Conservation (phyloP, 2,113 vertebrate genomes). For the Halichoerus grypus region DNA sequence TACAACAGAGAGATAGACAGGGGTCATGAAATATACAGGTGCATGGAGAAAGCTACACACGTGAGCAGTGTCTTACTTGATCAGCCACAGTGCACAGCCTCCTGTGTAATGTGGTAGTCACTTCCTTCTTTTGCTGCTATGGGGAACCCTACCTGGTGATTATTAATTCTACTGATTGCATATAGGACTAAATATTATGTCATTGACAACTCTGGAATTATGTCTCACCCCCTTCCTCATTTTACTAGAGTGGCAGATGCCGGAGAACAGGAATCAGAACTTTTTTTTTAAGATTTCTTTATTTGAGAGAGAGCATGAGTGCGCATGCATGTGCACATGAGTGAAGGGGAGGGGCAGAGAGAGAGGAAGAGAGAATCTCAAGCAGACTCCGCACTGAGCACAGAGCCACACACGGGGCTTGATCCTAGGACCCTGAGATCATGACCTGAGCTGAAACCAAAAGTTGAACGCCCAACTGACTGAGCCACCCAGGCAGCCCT, state of each 20-base stretch:
- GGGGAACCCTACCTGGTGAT: neutral
- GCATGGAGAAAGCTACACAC: neutral
- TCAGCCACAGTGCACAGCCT: neutral
- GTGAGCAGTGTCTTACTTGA: neutral
- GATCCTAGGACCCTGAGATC: neutral
- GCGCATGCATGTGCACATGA: neutral
- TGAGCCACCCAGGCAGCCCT: neutral
- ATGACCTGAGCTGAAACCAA: neutral
- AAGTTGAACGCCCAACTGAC: neutral
- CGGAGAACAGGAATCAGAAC: neutral
- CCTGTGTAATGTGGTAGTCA: neutral
- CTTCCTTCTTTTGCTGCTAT: neutral
- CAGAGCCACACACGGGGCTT: neutral
- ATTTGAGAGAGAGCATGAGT: neutral
- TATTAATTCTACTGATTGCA: neutral
- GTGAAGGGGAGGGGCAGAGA: neutral
- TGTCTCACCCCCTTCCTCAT: neutral
- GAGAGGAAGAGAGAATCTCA: neutral
- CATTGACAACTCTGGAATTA: neutral
- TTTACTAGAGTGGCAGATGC: neutral
- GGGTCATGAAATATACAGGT: too few species aligned
- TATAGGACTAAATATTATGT: neutral
- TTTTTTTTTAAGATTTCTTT: neutral
- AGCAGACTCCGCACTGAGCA: neutral
- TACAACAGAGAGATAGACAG: neutral